These are phyloP conservation scores for Tragelaphus imberbis DNA, from an alignment of 2,113 vertebrate species.

Conservation along the genomic window DNA sequence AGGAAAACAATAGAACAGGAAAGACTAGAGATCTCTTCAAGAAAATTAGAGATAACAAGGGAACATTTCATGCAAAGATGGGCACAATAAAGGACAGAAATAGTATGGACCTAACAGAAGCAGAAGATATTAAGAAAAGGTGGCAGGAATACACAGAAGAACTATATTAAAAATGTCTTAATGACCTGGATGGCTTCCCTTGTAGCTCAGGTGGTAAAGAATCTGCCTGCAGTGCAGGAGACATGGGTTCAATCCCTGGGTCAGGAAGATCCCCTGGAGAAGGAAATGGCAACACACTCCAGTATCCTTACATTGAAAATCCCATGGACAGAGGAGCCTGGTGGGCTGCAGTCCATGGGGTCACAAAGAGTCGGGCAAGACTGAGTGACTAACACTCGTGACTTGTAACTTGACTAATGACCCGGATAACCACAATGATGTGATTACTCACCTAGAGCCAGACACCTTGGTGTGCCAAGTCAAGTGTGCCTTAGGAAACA, in stretches of 20 bases:
- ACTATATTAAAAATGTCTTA: background rate
- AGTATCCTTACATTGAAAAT: background rate
- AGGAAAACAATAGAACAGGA: background rate
- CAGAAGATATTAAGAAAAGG: background rate
- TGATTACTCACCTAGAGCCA: background rate
- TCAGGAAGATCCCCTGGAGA: background rate
- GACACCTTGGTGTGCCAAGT: background rate
- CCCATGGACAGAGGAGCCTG: background rate
- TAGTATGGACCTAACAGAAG: background rate
- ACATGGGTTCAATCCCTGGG: background rate
- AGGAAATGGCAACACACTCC: background rate
- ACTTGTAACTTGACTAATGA: background rate
- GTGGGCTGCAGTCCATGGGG: background rate
- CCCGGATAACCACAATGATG: background rate
- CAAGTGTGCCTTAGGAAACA: background rate
- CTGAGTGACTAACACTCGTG: background rate
- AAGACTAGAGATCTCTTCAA: background rate
- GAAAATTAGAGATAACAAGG: background rate
- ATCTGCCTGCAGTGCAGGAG: background rate
- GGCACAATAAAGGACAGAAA: background rate
- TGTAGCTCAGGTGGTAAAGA: background rate
- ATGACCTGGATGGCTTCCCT: background rate
- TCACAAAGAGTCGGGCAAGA: rapidly evolving
- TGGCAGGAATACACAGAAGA: background rate
- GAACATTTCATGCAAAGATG: background rate